Conservation (phyloP, 1,140 invertebrate genomes). For the Dolichoris vasculosae region DNA sequence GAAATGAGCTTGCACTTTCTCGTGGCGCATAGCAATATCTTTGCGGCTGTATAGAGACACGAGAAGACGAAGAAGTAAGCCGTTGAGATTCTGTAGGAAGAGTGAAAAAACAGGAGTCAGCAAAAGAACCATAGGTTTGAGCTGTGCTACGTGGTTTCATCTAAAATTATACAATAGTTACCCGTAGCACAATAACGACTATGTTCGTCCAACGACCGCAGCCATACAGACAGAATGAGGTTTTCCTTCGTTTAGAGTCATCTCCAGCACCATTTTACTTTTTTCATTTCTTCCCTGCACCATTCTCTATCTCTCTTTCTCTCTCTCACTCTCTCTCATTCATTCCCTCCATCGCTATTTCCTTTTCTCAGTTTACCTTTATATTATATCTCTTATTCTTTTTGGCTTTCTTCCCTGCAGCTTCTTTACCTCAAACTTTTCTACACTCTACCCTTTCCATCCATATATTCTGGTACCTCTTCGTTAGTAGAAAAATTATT, state of each 20-base stretch:
- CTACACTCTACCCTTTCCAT: background rate
- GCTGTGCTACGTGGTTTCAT: constrained; percentile 52
- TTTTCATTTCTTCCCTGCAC: constrained; percentile 16
- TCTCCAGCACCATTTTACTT: constrained; percentile 58
- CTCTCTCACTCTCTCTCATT: constrained; percentile 20
- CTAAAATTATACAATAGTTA: constrained; percentile 63
- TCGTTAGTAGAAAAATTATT: constrained; percentile 20
- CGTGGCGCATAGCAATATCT: background rate
- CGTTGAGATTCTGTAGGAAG: background rate
- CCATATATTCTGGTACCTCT: too few species aligned
- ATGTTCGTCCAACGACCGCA: constrained; percentile 54
- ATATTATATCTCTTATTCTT: constrained; percentile 36
- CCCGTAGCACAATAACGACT: constrained; percentile 51
- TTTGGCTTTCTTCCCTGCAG: constrained; percentile 8
- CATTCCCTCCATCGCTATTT: background rate
- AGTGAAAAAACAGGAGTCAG: background rate
- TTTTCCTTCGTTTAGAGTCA: constrained; percentile 62
- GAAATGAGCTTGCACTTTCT: constrained; percentile 30
- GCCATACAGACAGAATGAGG: constrained; percentile 61
- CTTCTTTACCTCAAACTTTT: background rate
- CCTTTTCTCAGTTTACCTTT: constrained; percentile 26
- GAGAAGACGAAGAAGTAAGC: background rate
- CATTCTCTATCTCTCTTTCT: background rate
- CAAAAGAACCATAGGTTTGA: constrained; percentile 7
- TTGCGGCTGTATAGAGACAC: constrained; percentile 1